Evolutionary conservation across 1,140 invertebrate genomes (phyloP), one percentile per base, ranked within the genome.

Genomic region (Pemphigus obesinymphae): DNA sequence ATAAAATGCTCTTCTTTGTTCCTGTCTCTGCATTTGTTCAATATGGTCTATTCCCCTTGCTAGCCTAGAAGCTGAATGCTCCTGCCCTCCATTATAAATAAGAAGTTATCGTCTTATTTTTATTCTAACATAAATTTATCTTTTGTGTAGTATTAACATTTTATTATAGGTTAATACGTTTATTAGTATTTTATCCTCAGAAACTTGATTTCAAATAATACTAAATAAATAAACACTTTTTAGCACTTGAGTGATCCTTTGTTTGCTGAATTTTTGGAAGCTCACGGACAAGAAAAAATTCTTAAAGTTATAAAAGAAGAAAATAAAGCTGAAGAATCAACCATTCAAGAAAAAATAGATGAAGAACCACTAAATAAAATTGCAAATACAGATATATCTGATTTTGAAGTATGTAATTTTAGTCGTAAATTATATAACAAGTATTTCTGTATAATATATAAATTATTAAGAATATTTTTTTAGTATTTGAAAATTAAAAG

Each of bases 211-310:
- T 13, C 13, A 23, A 23, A 11, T 40, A 43, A 43, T 66, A n/a
- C 10, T 68, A 23, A 43, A 70, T 6, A 15, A 29, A 70, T 43
- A 6, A 70, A 70, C 3, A 34, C 0, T 45, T 84, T 31, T 29
- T 86, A 94, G 91, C 91, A 96, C 84, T 93, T 94, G 88, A 90
- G 95, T 89, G 96, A 98, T 90, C 93, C 95, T 34, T 87, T 94
- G 81, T 97, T 98, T 88, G 87, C 90, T 83, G 95, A 97, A 87
- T 98, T 96, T 88, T 88, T 97, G 84, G 90, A 95, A 88, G 90
- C 91, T 66, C 94, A 97, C 87, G 88, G 88, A 48, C 90, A 90
- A 87, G 90, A 85, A 50, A 73, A 82, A 17, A 82, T 82, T 55
- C 43, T 73, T 37, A 34, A 82, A 40, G 48, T 58, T 72, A 43